Base-by-base conservation (phyloP, 2,797 vertebrate genomes). In the Oreonectes daqikongensis region DNA sequence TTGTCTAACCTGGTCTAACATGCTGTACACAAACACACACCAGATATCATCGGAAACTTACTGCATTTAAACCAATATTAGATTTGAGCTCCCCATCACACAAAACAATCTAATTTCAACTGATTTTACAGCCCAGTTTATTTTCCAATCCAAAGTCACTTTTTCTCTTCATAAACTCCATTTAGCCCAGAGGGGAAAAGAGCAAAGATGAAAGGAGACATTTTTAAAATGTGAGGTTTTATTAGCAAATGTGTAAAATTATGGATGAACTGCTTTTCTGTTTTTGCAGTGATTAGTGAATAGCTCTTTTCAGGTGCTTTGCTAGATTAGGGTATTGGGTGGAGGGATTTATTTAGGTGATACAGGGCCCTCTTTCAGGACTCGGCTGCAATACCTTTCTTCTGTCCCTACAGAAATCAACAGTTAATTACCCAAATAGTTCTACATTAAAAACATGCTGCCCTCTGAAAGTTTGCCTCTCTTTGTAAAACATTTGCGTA, bases 341-440 rank as follows among this genome's bases (percentile, higher is more conserved):
- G 81, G 75, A 83, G 44, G 75, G 79, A 80, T 84, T 87, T 83
- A 77, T 84, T 83, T 81, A 78, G 79, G 75, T 77, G 46, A 80
- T 80, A 85, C 84, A 85, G 84, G 77, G 76, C 66, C 30, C 64
- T 68, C 84, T 82, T 84, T 86, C 84, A 88, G 75, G 72, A 66
- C 63, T 70, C 59, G 69, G 71, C 71, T 67, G 74, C 73, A 65
- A 72, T 75, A 68, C 68, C 59, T 81, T 81, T 8, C 68, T 53
- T 79, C 71, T 75, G 70, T 82, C 46, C 67, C 55, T 77, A 72
- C 66, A 35, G 63, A 67, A 83, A 83, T 82, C 83, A 79, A 74
- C 74, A 71, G 78, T 61, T 83, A 82, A 84, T 79, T 72, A 79
- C 59, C 77, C 69, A 57, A 75, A 79, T 64, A 53, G 64, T 72